Evolutionary conservation across 1,140 invertebrate species (phyloP).

Genomic region (Papilio aristodemus): DNA sequence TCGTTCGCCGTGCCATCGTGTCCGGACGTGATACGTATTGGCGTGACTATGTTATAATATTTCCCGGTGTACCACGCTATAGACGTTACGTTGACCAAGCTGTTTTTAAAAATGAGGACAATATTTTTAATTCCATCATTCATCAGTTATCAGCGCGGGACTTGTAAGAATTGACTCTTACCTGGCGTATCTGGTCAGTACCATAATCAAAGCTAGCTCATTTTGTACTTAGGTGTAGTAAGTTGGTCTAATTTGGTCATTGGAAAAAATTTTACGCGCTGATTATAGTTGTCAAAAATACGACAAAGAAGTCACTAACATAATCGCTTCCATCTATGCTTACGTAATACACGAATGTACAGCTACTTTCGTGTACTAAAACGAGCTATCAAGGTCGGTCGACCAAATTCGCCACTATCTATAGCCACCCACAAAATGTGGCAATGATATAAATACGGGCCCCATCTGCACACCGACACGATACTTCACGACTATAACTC

Average conservation of each 20-base stretch:
- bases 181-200: no score
- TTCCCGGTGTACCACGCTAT: neutral
- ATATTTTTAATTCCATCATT: neutral
- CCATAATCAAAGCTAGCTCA: no score
- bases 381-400: neutral
- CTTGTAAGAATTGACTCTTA: no score
- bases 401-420: neutral
- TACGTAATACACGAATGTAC: no score
- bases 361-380: neutral
- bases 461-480: constrained; percentile 40
- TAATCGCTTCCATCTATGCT: no score
- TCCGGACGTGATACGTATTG: constrained; percentile 20
- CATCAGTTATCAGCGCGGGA: neutral
- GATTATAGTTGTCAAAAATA: no score
- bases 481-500: constrained; percentile 52
- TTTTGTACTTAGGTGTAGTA: no score
- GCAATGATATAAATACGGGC: constrained; percentile 21
- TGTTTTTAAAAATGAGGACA: neutral
- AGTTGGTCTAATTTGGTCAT: no score
- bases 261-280: no score
- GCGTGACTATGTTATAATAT: constrained; percentile 18
- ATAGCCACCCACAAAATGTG: neutral
- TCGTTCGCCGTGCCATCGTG: neutral
- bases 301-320: no score
- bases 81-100: neutral